These are phyloP conservation scores for Scolopax bukidnonensis DNA, from an alignment of 2,797 vertebrate species.

Conservation along the genomic window DNA sequence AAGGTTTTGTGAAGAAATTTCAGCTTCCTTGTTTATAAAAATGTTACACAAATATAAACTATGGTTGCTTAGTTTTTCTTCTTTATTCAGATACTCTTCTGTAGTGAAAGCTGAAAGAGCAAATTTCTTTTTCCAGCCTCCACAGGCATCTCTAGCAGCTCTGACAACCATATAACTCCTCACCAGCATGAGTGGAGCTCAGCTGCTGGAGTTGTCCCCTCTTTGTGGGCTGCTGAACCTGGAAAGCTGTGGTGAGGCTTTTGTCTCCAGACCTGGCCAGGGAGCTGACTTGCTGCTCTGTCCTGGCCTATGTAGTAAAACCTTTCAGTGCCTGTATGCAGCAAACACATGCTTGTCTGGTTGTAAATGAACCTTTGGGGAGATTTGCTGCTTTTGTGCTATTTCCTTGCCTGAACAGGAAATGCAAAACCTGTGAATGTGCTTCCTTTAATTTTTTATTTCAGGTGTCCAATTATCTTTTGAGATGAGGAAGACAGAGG, in stretches of 20 bases:
- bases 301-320: neutral
- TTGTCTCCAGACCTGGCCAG: neutral
- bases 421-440: neutral
- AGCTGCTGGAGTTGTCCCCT: neutral
- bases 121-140: neutral
- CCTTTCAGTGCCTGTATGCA: neutral
- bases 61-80: neutral
- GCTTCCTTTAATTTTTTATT: neutral
- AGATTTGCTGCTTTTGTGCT: neutral
- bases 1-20: neutral
- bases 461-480: neutral
- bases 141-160: neutral
- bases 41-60: neutral
- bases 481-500: neutral
- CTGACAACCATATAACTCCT: neutral
- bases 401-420: rapidly evolving
- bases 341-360: neutral
- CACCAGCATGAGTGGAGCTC: neutral
- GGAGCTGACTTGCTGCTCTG: neutral
- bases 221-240: neutral
- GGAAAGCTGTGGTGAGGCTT: neutral
- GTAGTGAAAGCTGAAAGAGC: neutral
- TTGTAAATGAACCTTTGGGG: neutral
- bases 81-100: neutral
- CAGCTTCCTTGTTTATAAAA: neutral